Conservation (phyloP, 2,797 vertebrate species). For the Acipenser ruthenus region DNA sequence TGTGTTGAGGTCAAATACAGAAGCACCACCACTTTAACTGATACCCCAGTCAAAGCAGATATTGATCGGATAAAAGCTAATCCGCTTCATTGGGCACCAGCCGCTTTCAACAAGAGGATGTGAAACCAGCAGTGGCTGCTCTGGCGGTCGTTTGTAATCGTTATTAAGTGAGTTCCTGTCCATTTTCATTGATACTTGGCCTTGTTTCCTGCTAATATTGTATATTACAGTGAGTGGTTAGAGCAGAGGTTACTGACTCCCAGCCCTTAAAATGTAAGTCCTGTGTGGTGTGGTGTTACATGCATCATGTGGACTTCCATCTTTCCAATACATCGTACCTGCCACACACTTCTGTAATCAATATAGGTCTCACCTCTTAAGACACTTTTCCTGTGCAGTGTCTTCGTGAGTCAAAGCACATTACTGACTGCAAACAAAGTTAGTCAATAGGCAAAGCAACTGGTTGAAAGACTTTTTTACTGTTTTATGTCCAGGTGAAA, state of each 20-base stretch:
- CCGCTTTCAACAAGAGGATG: conserved; percentile 3
- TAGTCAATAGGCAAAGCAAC: too few relatives aligned
- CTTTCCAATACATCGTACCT: too few relatives aligned
- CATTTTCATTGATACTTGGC: conserved; percentile 4
- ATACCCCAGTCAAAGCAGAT: conserved; percentile 17
- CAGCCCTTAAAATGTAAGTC: too few relatives aligned
- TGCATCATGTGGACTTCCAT: too few relatives aligned
- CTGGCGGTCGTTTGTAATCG: neutral
- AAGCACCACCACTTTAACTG: conserved; percentile 20
- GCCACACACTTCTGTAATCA: too few relatives aligned
- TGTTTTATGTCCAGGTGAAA: too few relatives aligned
- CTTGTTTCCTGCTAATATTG: neutral
- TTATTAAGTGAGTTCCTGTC: conserved; percentile 2
- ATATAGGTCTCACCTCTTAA: too few relatives aligned
- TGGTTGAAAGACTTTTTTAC: too few relatives aligned
- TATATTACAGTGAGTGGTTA: neutral
- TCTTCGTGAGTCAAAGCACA: too few relatives aligned
- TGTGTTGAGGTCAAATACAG: conserved; percentile 18
- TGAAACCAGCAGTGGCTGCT: neutral
- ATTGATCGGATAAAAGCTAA: conserved; percentile 20
- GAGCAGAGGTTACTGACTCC: neutral
- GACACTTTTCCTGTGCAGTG: too few relatives aligned
- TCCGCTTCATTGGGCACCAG: conserved; percentile 6
- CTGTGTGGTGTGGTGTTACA: neutral
- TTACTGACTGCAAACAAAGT: too few relatives aligned